Base-by-base conservation (phyloP, 1,140 invertebrate species). In the Drosophila tristis region DNA sequence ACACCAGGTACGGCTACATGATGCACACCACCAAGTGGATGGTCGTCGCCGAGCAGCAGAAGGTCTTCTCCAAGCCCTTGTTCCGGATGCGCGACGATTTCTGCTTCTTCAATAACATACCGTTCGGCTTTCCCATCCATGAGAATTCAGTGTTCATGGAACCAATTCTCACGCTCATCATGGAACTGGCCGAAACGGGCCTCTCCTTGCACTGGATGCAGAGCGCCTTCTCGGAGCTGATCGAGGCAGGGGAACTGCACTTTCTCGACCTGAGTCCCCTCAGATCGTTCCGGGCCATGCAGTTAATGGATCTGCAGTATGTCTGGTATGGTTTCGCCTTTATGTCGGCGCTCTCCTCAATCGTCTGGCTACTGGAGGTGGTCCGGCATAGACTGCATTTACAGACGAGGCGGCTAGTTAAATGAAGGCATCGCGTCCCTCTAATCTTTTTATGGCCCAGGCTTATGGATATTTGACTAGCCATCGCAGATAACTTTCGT, bases 51-150 rank as follows among this genome's bases (percentile, higher is more conserved):
- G 90, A 80, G 11, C 90, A 91, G 54, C 90, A 91, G 25, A 86
- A 86, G 29, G 56, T 90, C 1, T 91, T 91, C 16, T 74, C 65
- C 0, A 58, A 60, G 8, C 86, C 80, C 0, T 13, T 91, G 5
- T 91, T 91, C 45, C 80, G 76, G 4, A 43, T 76, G 59, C 80
- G 82, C 0, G 31, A 65, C 0, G 87, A 90, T 48, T 71, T 91
- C 5, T 91, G 90, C 25, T 89, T 91, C 29, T 91, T 76, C 20
- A 75, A 82, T 25, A 91, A 89, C 47, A 49, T 91, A 1, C 90
- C 90, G 0, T 60, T 91, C 0, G 65, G 77, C 4, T 91, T 91
- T 54, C 90, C 90, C 0, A 35, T 91, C 0, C 67, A 89, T 1
- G 82, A 89, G 16, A 90, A 91, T 39, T 90, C 90, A 0, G 78